Evolutionary conservation across 2,888 invertebrate species (phyloP), one percentile per base, ranked within the genome.

Genomic region (Conistra vaccinii): DNA sequence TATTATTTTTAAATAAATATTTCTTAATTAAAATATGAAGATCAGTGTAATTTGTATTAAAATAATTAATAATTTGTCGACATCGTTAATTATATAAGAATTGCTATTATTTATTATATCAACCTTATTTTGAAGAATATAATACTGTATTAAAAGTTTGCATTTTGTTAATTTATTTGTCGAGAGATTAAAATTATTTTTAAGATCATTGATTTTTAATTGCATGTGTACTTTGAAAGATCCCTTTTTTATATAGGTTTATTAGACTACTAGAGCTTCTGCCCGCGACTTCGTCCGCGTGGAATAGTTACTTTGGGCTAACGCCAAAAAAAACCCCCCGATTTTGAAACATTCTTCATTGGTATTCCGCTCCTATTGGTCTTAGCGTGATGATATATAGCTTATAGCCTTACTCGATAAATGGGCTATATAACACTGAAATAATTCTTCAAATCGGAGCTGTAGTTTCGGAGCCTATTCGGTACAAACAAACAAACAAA

Each of bases 121-220:
- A 92, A 92, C 90, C 89, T 92, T 90, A 94, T 93, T 93, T 93
- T 90, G 91, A 93, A 91, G 85, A 90, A 83, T 90, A 89, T 89
- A 87, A 89, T 87, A 88, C 90, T 92, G 91, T 92, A 92, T 90
- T 92, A 89, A 91, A 91, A 89, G 85, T 92, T 93, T 91, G 92
- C 93, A 94, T 94, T 94, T 93, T 93, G 94, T 95, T 95, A 95
- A 95, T 95, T 96, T 96, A 95, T 95, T 96, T 94, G 94, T 95
- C 95, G 92, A 95, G 95, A 94, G 93, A 96, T 95, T 96, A 96
- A 96, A 96, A 83, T 90, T 94, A 95, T 94, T 95, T 94, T 93
- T 95, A 95, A 95, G 94, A 91, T 88, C 74, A 63, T 71, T 58
- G 80, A 73, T 78, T 90, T 89, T 89, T 89, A 67, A 85, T 89